Conservation (phyloP, 2,797 vertebrate genomes). For the Enteromius paludinosus region DNA sequence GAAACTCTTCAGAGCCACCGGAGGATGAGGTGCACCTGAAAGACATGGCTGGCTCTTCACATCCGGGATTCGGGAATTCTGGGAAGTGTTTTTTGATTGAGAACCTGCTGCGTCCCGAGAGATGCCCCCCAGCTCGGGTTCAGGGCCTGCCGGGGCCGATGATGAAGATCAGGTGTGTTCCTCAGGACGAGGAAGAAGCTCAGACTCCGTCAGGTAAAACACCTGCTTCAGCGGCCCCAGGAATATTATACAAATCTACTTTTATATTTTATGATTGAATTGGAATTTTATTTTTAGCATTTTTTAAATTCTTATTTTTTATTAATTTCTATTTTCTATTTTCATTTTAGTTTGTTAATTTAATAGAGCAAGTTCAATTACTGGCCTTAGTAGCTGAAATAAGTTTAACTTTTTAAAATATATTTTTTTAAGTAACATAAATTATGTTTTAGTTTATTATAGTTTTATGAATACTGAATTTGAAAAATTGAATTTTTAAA, state of each 20-base stretch:
- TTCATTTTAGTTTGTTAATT: neutral
- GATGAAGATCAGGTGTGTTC: constrained; percentile 55
- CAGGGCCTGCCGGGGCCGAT: constrained; percentile 63
- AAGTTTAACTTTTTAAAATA: too few species aligned
- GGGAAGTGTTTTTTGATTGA: constrained; percentile 95
- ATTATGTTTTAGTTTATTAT: too few species aligned
- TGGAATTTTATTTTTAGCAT: neutral
- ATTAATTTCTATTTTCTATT: neutral
- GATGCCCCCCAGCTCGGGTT: neutral
- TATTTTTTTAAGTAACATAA: too few species aligned
- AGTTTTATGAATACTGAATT: too few species aligned
- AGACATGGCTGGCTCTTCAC: constrained; percentile 81
- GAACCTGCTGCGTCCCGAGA: constrained; percentile 77
- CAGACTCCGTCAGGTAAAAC: neutral
- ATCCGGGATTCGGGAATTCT: constrained; percentile 84
- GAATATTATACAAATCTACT: neutral
- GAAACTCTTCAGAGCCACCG: constrained; percentile 16
- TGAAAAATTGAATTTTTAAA: too few species aligned
- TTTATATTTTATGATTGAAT: neutral
- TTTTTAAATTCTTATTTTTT: neutral
- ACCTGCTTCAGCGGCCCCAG: neutral
- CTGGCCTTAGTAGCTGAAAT: too few species aligned
- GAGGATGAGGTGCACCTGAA: constrained; percentile 41
- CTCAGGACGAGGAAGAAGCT: constrained; percentile 33
- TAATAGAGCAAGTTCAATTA: neutral